Conservation (phyloP, 2,888 invertebrate species). For the Gerris lacustris region DNA sequence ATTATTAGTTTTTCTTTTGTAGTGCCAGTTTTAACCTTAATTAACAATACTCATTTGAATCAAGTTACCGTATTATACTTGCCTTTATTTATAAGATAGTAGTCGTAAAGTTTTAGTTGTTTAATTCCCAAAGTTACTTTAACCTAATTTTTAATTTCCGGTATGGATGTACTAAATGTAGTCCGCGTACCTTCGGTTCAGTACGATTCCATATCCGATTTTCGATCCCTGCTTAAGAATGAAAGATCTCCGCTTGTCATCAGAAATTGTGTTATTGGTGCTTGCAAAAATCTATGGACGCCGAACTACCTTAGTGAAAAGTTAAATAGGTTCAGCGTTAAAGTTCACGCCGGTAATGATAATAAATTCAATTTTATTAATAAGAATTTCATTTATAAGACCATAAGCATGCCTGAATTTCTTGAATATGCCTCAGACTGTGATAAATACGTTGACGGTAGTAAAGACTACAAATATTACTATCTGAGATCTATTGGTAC, state of each 20-base stretch:
- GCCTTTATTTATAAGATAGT: too few species aligned
- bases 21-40: too few species aligned
- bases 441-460: constrained; percentile 28
- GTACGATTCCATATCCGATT: constrained; percentile 7
- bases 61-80: too few species aligned
- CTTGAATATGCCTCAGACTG: constrained; percentile 35
- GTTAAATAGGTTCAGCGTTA: constrained; percentile 37
- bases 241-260: constrained; percentile 37
- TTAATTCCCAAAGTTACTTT: too few species aligned
- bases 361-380: constrained; percentile 40
- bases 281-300: constrained; percentile 40
- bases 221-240: constrained; percentile 15
- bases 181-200: neutral
- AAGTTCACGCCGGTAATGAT: constrained; percentile 40
- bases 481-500: constrained; percentile 39
- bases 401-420: constrained; percentile 38
- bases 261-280: constrained; percentile 38
- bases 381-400: constrained; percentile 43
- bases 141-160: too few species aligned
- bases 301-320: constrained; percentile 37
- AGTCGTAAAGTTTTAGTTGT: too few species aligned
- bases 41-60: too few species aligned
- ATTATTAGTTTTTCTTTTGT: too few species aligned
- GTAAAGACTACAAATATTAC: constrained; percentile 32
- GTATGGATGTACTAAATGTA: neutral